Percentiles rank a stretch among this genome's conserved stretches.
Conservation (phyloP, 2,113 vertebrate species). For the Syngnathus floridae region DNA sequence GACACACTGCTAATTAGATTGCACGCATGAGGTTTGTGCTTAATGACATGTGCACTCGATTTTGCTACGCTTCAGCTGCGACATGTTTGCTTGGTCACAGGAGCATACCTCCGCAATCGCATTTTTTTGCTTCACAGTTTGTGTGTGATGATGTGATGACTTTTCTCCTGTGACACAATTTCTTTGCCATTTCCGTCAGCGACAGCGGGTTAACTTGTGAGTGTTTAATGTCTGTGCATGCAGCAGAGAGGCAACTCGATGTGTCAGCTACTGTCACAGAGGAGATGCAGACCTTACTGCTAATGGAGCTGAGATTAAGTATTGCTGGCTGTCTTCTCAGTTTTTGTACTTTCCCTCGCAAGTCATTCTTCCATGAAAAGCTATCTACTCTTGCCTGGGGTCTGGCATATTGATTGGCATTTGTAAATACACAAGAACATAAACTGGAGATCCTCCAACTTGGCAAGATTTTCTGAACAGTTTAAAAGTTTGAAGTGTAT, state of each 20-base stretch:
- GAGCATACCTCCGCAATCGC: not conserved
- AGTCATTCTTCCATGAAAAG: conserved; percentile 5
- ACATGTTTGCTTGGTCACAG: conserved; percentile 1
- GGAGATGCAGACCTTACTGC: conserved; percentile 3
- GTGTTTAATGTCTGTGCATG: not conserved
- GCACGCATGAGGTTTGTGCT: conserved; percentile 8
- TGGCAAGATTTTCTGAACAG: not conserved
- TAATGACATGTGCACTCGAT: conserved; percentile 22
- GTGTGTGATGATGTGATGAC: conserved; percentile 12
- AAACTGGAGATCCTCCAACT: not conserved
- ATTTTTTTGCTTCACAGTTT: conserved; percentile 21
- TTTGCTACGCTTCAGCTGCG: not conserved
- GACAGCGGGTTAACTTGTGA: not conserved
- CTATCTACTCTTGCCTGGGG: not conserved
- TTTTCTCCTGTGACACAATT: conserved; percentile 11
- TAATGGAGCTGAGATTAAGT: conserved; percentile 13
- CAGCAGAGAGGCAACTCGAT: not conserved
- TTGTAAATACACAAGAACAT: not conserved
- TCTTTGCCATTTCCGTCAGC: conserved; percentile 17
- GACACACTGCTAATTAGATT: conserved; percentile 39
- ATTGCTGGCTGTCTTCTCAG: not conserved
- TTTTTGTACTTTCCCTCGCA: conserved; percentile 7
- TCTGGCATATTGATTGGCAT: not conserved
- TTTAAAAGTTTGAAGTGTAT: not conserved
- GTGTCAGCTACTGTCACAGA: conserved; percentile 4